Evolutionary conservation across 2,113 vertebrate species (phyloP).

Genomic region (Crotalus helleri): DNA sequence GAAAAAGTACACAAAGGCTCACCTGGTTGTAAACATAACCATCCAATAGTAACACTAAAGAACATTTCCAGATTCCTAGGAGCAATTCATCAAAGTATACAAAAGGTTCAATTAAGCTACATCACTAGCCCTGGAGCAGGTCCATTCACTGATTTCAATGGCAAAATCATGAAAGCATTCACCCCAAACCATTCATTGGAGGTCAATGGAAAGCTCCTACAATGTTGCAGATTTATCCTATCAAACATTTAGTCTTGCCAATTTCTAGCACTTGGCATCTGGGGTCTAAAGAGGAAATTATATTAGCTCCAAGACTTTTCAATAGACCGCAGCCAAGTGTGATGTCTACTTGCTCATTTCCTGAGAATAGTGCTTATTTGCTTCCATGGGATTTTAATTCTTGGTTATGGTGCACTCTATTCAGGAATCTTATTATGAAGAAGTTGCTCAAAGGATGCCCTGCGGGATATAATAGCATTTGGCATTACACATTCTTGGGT

Average conservation of each 20-base stretch:
- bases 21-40: not conserved
- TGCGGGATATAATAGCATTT: slow-evolving; percentile 12
- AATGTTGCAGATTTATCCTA: not conserved
- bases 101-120: not conserved
- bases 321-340: not conserved
- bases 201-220: not conserved
- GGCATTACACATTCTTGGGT: slow-evolving; percentile 25
- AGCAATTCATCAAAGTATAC: not conserved
- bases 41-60: slow-evolving; percentile 6
- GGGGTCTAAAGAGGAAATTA: slow-evolving; percentile 40
- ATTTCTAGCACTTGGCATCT: slow-evolving; percentile 47
- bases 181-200: not conserved
- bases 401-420: slow-evolving; percentile 25
- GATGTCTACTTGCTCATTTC: slow-evolving; percentile 40
- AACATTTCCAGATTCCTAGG: not conserved
- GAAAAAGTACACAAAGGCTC: not conserved
- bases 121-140: not conserved
- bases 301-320: slow-evolving; percentile 40
- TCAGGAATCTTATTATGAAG: slow-evolving; percentile 25
- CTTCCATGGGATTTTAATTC: slow-evolving; percentile 44
- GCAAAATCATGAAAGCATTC: not conserved
- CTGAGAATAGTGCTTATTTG: slow-evolving; percentile 53
- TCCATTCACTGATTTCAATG: not conserved
- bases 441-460: slow-evolving; percentile 5
- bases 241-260: slow-evolving; percentile 20